Evolutionary conservation across 2,113 vertebrate species (phyloP).

Genomic region (Rhabdornis inornatus): DNA sequence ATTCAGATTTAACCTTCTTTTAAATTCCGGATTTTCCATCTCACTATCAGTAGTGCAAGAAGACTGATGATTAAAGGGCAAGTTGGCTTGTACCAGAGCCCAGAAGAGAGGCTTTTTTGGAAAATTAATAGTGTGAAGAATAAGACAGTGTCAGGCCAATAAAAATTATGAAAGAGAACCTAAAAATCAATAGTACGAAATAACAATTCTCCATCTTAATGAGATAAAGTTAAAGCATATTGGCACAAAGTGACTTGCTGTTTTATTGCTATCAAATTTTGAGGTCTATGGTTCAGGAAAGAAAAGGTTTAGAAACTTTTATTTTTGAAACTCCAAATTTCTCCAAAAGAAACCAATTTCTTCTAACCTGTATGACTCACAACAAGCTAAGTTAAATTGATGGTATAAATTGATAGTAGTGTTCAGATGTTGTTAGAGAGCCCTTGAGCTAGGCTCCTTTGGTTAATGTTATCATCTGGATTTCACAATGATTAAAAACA

Average conservation of each 20-base stretch:
- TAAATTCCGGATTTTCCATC: not conserved
- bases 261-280: not conserved
- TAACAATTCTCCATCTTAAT: slow-evolving; percentile 9
- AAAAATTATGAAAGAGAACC: not conserved
- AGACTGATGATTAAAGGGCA: not conserved
- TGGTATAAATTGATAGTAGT: not conserved
- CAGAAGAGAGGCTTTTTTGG: not conserved
- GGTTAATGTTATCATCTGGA: slow-evolving; percentile 1
- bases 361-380: not conserved
- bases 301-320: not conserved
- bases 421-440: slow-evolving; percentile 30
- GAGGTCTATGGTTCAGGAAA: not conserved
- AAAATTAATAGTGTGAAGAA: not conserved
- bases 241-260: not conserved
- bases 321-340: not conserved
- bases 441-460: not conserved
- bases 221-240: not conserved
- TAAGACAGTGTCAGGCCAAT: not conserved
- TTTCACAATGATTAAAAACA: not conserved
- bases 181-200: slow-evolving; percentile 9
- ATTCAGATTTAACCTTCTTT: not conserved
- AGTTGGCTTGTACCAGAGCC: not conserved
- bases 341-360: not conserved
- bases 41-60: not conserved
- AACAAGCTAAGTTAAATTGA: not conserved